These are phyloP conservation scores for Rhagoletis zephyria DNA, from an alignment of 1,140 invertebrate species.

Conservation along the genomic window DNA sequence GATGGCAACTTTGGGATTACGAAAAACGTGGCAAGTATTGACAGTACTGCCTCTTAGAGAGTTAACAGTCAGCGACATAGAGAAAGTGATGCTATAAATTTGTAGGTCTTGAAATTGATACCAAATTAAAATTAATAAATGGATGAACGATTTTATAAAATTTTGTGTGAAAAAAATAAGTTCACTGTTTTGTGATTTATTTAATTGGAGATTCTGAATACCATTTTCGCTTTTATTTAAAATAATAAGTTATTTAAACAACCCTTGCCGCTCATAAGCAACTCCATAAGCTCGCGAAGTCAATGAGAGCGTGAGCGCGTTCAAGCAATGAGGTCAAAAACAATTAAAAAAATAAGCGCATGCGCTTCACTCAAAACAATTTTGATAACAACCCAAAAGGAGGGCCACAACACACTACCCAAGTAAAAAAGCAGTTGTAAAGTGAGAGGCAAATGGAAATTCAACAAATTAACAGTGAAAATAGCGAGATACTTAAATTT, in stretches of 20 bases:
- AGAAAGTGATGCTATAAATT: background rate
- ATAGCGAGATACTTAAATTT: background rate
- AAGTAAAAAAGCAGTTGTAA: background rate
- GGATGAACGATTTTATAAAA: too few relatives aligned
- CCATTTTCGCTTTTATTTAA: too few relatives aligned
- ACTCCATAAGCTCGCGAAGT: too few relatives aligned
- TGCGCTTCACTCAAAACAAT: slow-evolving; percentile 31
- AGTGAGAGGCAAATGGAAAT: slow-evolving; percentile 7
- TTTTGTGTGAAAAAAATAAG: too few relatives aligned
- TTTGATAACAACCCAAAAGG: slow-evolving; percentile 27
- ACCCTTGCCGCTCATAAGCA: too few relatives aligned
- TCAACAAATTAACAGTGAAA: background rate
- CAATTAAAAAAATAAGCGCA: slow-evolving; percentile 35
- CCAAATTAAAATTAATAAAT: background rate
- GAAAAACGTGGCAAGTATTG: too few relatives aligned
- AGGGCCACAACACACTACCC: background rate
- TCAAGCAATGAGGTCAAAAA: background rate
- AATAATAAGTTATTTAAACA: too few relatives aligned
- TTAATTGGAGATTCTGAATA: too few relatives aligned
- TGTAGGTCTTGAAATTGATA: background rate
- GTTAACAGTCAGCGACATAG: background rate
- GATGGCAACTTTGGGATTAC: too few relatives aligned
- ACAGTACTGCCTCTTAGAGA: too few relatives aligned
- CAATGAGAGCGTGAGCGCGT: background rate
- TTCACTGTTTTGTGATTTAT: too few relatives aligned